phyloP scores from a whole-genome alignment of 2,797 vertebrate genomes.

The Neoniphon sammara region DNA sequence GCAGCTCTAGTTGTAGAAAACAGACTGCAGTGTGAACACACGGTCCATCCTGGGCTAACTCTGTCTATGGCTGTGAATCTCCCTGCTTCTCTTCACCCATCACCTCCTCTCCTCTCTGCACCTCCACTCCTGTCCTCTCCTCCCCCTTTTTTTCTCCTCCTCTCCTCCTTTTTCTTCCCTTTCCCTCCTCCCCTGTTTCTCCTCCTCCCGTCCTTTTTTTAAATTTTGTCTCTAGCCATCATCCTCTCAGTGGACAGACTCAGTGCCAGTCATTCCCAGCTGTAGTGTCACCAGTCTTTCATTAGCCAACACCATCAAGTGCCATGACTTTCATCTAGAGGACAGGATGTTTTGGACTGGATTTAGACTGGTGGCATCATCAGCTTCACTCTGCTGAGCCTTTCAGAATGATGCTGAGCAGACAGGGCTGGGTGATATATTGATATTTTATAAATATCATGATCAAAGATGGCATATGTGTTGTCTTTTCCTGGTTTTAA shows the following conservation, averaged over 20 bases:
- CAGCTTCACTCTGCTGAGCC: not conserved
- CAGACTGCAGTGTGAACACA: not conserved
- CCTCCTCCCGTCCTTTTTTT: constrained; percentile 7
- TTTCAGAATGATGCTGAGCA: too few relatives aligned
- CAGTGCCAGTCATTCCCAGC: constrained; percentile 41
- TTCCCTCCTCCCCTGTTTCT: not conserved
- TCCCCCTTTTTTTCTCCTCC: not conserved
- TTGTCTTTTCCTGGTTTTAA: too few relatives aligned
- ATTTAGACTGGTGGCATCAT: constrained; percentile 17
- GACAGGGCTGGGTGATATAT: too few relatives aligned
- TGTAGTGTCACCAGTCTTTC: constrained; percentile 22
- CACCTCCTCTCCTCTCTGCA: constrained; percentile 30
- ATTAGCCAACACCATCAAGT: constrained; percentile 11
- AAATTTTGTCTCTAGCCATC: constrained; percentile 58
- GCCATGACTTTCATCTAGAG: constrained; percentile 20
- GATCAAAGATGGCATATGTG: too few relatives aligned
- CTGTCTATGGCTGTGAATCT: constrained; percentile 64
- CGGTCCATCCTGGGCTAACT: constrained; percentile 12
- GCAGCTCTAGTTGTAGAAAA: constrained; percentile 18
- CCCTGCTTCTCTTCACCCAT: constrained; percentile 34
- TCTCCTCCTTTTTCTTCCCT: not conserved
- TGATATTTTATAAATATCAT: too few relatives aligned
- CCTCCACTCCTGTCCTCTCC: constrained; percentile 5
- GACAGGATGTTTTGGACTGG: constrained; percentile 26
- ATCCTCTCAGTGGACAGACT: constrained; percentile 58